Evolutionary conservation across 1,140 invertebrate species (phyloP).

Genomic region (Melanaphis sacchari): DNA sequence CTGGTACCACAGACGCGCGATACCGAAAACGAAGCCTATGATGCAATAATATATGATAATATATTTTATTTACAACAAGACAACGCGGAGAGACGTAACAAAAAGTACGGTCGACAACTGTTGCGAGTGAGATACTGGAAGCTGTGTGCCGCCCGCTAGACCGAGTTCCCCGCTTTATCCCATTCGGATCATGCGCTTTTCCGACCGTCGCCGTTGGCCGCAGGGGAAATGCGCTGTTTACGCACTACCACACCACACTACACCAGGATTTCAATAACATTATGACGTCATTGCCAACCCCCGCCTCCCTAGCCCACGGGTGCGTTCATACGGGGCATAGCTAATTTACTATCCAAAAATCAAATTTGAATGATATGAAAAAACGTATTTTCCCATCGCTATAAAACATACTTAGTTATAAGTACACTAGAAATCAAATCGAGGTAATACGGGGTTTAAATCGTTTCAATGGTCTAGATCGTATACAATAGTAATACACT

Average conservation of each 20-base stretch:
- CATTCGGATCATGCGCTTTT: conserved; percentile 37
- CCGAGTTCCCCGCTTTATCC: conserved; percentile 8
- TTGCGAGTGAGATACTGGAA: conserved; percentile 35
- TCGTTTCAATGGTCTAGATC: neutral
- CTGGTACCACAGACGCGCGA: neutral
- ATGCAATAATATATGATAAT: neutral
- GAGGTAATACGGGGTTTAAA: neutral
- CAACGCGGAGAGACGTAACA: neutral
- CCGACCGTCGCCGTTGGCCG: neutral
- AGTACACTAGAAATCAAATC: neutral
- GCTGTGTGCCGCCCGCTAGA: conserved; percentile 36
- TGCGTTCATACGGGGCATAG: neutral
- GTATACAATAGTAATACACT: neutral
- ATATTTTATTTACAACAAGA: conserved; percentile 38
- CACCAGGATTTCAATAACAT: conserved; percentile 29
- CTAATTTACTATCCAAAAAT: neutral
- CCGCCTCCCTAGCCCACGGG: neutral
- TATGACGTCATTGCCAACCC: conserved; percentile 19
- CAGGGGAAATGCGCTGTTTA: conserved; percentile 23
- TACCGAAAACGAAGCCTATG: neutral
- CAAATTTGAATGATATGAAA: neutral
- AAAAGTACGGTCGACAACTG: conserved; percentile 7
- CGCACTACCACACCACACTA: neutral
- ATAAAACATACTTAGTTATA: neutral
- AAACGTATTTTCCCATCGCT: neutral